Percentiles rank a stretch among this genome's conserved stretches.
Evolutionary conservation across 2,797 vertebrate genomes (phyloP).

Genomic region (Enteromius unitaeniatus): DNA sequence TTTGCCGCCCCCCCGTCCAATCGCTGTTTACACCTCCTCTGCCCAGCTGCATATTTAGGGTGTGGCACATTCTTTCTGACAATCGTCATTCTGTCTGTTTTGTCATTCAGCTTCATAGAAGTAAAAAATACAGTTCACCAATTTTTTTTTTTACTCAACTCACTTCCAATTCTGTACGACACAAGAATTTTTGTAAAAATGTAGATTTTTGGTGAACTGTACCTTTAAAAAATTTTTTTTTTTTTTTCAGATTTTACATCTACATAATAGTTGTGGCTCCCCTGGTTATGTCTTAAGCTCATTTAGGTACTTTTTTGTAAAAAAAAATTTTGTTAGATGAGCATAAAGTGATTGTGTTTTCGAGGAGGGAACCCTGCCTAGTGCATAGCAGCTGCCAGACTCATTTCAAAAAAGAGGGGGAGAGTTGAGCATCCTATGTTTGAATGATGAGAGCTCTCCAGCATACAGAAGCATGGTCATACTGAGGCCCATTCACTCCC

Average conservation of each 20-base stretch:
- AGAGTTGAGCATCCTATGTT: slow-evolving; percentile 50
- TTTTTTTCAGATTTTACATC: neutral
- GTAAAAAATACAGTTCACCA: neutral
- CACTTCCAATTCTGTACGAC: no score
- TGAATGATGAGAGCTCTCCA: slow-evolving; percentile 56
- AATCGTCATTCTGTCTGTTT: slow-evolving; percentile 13
- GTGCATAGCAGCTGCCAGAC: slow-evolving; percentile 55
- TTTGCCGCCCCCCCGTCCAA: slow-evolving; percentile 18
- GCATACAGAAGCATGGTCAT: slow-evolving; percentile 46
- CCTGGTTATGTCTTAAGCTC: neutral
- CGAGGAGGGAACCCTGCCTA: slow-evolving; percentile 51
- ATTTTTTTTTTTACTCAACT: neutral
- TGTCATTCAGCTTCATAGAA: neutral
- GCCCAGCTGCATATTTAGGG: slow-evolving; percentile 44
- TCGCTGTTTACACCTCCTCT: slow-evolving; percentile 19
- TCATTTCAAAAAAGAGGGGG: slow-evolving; percentile 45
- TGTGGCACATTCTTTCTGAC: slow-evolving; percentile 31
- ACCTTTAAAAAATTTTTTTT: neutral
- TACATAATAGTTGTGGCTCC: neutral
- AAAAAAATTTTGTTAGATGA: no score
- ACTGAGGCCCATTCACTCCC: slow-evolving; percentile 55
- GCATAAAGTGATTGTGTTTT: slow-evolving; percentile 49
- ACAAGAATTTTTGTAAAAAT: neutral
- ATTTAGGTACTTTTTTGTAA: neutral
- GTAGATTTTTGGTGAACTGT: neutral